Evolutionary conservation across 2,113 vertebrate species (phyloP).

Genomic region (Forbesichthys agassizii): DNA sequence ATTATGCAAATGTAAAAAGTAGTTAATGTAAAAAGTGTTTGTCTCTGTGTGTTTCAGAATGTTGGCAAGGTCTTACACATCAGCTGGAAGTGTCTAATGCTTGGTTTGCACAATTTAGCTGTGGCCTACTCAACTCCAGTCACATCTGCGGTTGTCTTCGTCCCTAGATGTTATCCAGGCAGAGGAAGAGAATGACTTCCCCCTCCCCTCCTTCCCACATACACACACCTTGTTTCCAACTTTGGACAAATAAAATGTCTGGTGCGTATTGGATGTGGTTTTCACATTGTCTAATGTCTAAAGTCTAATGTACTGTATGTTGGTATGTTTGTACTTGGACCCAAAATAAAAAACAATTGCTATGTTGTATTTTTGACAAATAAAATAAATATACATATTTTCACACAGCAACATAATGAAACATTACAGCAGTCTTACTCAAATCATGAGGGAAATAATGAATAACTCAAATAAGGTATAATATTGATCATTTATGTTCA

Average conservation of each 20-base stretch:
- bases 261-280: neutral
- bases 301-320: too few species aligned
- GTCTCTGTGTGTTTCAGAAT: constrained; percentile 77
- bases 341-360: too few species aligned
- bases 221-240: too few species aligned
- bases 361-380: too few species aligned
- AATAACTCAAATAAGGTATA: too few species aligned
- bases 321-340: too few species aligned
- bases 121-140: constrained; percentile 83
- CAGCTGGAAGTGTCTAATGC: constrained; percentile 86
- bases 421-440: too few species aligned
- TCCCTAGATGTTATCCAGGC: constrained; percentile 65
- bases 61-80: constrained; percentile 82
- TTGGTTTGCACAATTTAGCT: constrained; percentile 86
- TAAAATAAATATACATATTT: too few species aligned
- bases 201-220: too few species aligned
- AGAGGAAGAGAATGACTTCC: constrained; percentile 24
- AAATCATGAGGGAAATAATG: too few species aligned
- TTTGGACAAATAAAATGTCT: neutral
- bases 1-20: neutral
- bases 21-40: neutral
- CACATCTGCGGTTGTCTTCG: constrained; percentile 74
- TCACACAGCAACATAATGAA: too few species aligned
- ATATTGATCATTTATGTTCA: too few species aligned
- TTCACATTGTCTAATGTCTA: neutral